These are phyloP conservation scores for Loripinus fragilis DNA, from an alignment of 2,888 invertebrate species.

Conservation along the genomic window DNA sequence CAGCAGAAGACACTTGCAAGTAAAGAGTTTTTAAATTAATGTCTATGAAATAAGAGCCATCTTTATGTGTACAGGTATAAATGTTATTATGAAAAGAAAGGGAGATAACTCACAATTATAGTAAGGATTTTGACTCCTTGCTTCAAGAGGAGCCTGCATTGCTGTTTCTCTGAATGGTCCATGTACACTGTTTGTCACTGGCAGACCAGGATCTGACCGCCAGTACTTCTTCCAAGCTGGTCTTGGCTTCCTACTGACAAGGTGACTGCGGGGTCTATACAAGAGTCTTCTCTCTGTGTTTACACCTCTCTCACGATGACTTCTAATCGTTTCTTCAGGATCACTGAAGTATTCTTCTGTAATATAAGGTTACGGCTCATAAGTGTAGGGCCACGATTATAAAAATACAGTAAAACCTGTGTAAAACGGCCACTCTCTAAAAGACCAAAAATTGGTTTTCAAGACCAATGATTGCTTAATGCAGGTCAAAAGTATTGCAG, in stretches of 20 bases:
- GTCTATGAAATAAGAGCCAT: too few species aligned
- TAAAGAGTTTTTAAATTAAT: too few species aligned
- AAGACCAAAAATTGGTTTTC: too few species aligned
- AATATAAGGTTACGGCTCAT: too few species aligned
- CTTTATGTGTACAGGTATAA: too few species aligned
- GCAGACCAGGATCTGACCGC: conserved; percentile 73
- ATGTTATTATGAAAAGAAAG: too few species aligned
- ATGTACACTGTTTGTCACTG: conserved; percentile 61
- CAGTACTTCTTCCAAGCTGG: conserved; percentile 79
- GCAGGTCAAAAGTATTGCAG: too few species aligned
- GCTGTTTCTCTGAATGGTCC: conserved; percentile 75
- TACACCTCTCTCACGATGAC: conserved; percentile 54
- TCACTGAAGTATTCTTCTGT: conserved; percentile 58
- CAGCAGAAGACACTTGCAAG: too few species aligned
- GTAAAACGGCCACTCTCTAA: too few species aligned
- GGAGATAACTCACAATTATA: background rate
- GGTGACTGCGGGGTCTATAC: conserved; percentile 47
- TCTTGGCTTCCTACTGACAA: conserved; percentile 44
- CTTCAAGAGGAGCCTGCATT: conserved; percentile 75
- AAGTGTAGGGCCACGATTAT: too few species aligned
- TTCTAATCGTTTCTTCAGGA: conserved; percentile 44
- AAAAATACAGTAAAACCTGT: too few species aligned
- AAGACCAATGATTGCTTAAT: too few species aligned
- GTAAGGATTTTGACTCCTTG: conserved; percentile 66
- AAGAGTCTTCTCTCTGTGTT: conserved; percentile 70